Evolutionary conservation across 30 jellyfish, hydroid and myxozoan species (phyloP).

Genomic region (Mastigias papua): DNA sequence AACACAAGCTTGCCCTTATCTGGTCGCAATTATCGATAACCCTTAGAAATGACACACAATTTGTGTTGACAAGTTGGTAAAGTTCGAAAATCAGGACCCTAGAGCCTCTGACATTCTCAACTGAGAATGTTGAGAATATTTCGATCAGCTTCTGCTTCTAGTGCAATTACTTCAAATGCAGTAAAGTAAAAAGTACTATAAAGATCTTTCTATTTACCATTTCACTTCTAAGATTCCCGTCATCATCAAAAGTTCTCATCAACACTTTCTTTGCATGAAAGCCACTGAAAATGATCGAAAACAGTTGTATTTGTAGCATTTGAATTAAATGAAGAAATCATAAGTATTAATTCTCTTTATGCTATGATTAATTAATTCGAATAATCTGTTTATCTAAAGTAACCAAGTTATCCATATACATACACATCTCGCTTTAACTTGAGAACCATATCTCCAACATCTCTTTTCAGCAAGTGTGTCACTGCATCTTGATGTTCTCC

Average conservation of each 20-base stretch:
- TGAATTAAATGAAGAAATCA: not conserved
- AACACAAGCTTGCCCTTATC: no score
- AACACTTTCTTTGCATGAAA: constrained; percentile 39
- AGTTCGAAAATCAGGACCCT: no score
- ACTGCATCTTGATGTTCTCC: not conserved
- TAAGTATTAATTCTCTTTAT: no score
- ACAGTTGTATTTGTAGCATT: not conserved
- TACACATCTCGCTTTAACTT: not conserved
- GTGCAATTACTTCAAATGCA: no score
- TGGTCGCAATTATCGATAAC: no score
- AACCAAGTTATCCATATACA: not conserved
- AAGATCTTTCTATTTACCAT: not conserved
- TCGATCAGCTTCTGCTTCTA: no score
- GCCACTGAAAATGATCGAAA: constrained; percentile 28
- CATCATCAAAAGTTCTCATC: constrained; percentile 54
- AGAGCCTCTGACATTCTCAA: no score
- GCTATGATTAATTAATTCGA: no score
- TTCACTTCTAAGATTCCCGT: constrained; percentile 6
- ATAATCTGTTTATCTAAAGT: not conserved
- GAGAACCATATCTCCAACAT: not conserved
- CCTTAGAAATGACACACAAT: no score
- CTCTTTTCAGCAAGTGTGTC: not conserved
- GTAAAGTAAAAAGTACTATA: not conserved
- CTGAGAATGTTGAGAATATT: no score
- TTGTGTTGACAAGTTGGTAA: no score